These are phyloP conservation scores for Ephydatia muelleri DNA, from an alignment of 37 sponge, comb jelly and placozoan species.

Conservation along the genomic window DNA sequence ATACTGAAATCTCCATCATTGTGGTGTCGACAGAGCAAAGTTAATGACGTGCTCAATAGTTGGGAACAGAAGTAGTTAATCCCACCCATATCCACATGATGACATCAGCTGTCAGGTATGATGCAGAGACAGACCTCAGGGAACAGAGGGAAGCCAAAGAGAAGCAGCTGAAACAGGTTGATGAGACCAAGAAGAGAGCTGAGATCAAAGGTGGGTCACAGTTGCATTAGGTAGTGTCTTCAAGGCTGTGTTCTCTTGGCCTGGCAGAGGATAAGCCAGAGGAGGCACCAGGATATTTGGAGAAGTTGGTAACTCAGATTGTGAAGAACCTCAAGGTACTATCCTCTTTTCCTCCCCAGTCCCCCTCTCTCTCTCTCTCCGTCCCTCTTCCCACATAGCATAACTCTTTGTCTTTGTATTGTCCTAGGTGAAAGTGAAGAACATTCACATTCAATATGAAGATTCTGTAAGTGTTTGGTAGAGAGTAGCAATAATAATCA, in stretches of 20 bases:
- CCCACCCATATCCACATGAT: background rate
- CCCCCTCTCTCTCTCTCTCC: background rate
- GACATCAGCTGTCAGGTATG: slow-evolving; percentile 56
- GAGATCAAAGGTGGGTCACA: background rate
- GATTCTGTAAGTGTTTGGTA: slow-evolving; percentile 53
- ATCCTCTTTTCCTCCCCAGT: background rate
- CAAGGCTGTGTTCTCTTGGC: background rate
- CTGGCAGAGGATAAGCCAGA: slow-evolving; percentile 25
- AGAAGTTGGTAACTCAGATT: slow-evolving; percentile 73
- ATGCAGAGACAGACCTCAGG: slow-evolving; percentile 46
- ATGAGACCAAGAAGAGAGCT: slow-evolving; percentile 51
- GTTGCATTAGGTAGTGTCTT: background rate
- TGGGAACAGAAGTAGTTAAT: background rate
- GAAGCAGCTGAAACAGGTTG: slow-evolving; percentile 58
- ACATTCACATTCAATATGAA: slow-evolving; percentile 79
- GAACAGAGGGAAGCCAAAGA: slow-evolving; percentile 64
- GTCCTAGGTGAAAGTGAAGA: slow-evolving; percentile 62
- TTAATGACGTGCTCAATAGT: no score
- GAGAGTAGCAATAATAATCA: background rate
- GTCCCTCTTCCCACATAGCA: background rate
- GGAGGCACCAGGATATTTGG: slow-evolving; percentile 57
- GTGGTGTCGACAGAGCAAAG: no score
- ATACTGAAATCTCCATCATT: no score
- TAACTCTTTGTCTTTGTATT: background rate
- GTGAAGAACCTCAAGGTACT: slow-evolving; percentile 71